A percentile compares a stretch with the other conserved stretches of the same genome.
phyloP scores from a whole-genome alignment of 2,797 vertebrate species.

The Sylvia borin region DNA sequence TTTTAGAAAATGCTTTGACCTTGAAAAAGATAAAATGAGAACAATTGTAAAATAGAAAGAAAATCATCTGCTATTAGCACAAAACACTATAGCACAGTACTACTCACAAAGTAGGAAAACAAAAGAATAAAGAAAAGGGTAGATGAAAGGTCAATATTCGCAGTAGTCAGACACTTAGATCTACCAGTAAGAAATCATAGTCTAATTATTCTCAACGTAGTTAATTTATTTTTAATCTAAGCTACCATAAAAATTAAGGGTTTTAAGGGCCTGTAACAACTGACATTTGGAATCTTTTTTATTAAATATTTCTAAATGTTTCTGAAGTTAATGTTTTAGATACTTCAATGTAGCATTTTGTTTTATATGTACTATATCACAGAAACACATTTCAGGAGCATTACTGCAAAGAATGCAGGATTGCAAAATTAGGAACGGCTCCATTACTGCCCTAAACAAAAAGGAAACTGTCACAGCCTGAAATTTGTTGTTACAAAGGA shows the following conservation, averaged over 20 bases:
- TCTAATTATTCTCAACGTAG: neutral
- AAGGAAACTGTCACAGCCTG: neutral
- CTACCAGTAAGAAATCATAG: neutral
- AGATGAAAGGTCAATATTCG: neutral
- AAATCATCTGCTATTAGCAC: neutral
- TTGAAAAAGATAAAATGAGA: slow-evolving; percentile 68
- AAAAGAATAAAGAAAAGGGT: neutral
- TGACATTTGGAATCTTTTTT: neutral
- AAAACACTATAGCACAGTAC: neutral
- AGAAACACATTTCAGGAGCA: neutral
- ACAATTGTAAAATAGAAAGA: slow-evolving; percentile 25
- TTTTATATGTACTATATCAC: neutral
- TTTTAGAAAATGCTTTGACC: slow-evolving; percentile 60
- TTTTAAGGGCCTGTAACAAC: neutral
- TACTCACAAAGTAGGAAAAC: neutral
- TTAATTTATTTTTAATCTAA: neutral
- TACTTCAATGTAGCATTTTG: neutral
- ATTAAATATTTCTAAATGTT: neutral
- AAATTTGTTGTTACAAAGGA: neutral
- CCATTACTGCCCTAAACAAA: neutral
- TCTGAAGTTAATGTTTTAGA: neutral
- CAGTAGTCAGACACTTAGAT: neutral
- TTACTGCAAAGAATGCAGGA: neutral
- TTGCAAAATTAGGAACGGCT: neutral
- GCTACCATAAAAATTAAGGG: neutral